Evolutionary conservation across 2,888 invertebrate species (phyloP), one percentile per base, ranked within the genome.

Genomic region (Myopa tessellatipennis): DNA sequence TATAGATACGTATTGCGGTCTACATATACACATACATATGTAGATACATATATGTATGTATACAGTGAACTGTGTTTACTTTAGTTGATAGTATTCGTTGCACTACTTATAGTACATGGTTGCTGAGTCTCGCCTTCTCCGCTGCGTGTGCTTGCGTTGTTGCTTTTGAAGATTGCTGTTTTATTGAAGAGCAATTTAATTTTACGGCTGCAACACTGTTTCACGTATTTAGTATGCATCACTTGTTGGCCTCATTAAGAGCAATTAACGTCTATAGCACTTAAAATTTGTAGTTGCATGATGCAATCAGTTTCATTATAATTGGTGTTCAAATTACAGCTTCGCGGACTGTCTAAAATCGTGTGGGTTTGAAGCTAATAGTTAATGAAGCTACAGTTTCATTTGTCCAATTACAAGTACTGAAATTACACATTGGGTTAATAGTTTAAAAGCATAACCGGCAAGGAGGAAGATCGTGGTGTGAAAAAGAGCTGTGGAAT

Each of bases 261-360:
- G 36, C 55, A 55, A 70, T 70, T 52, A 70, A 55, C 55, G 14
- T 16, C 55, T 55, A n/a, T 12, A 26, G 26, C 2, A 26, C 26
- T 26, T n/a, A 16, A 6, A 55, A 14, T 55, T 55, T 55, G 55
- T n/a, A 55, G 16, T 3, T 55, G 1, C 14, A 55, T n/a, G 55
- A 55, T n/a, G 14, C 16, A 14, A 55, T 4, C 5, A 55, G 55
- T 12, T n/a, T n/a, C 14, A 55, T 55, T n/a, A 10, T 55, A 55
- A 55, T 55, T 55, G 55, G 8, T n/a, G n/a, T 16, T 55, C 55
- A 55, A 55, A 55, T 76, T 60, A 69, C 70, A 69, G 60, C 68
- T 69, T 50, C 18, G 69, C 34, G 50, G 50, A 45, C 70, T 58
- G 60, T 12, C n/a, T 34, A 75, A 50, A 58, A 75, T 38, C 45